These are phyloP conservation scores for Ailuropoda melanoleuca DNA, from an alignment of 2,113 vertebrate species.

Conservation along the genomic window DNA sequence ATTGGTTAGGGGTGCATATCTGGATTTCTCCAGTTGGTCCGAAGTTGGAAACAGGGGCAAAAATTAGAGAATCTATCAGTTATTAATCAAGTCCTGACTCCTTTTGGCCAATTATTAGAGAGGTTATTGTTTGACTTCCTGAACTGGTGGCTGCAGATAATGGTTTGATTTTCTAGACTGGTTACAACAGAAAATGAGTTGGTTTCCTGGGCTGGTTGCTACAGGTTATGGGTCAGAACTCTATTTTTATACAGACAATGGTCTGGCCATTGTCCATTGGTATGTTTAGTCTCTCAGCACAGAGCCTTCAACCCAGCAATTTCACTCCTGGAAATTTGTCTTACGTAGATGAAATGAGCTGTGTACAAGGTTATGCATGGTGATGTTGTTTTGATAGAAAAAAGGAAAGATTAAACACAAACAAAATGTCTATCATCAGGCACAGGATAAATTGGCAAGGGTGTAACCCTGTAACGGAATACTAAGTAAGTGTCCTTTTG, in stretches of 20 bases:
- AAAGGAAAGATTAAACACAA: background rate
- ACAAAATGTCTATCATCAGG: background rate
- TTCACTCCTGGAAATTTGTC: background rate
- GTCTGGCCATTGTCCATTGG: background rate
- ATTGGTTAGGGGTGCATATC: background rate
- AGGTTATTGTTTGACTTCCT: background rate
- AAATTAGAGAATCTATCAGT: background rate
- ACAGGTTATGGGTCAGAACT: background rate
- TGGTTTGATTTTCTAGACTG: background rate
- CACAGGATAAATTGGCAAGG: background rate
- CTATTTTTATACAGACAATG: background rate
- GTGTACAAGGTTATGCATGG: too few species aligned
- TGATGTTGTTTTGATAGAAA: background rate
- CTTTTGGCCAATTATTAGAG: background rate
- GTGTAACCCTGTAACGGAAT: fast-evolving
- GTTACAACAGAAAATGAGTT: too few species aligned
- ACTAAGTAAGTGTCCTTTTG: fast-evolving
- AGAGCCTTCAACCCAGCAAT: background rate
- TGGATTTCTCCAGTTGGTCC: background rate
- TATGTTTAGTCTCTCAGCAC: background rate
- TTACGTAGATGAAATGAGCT: background rate
- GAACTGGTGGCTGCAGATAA: background rate
- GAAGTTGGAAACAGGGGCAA: background rate
- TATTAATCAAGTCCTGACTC: background rate
- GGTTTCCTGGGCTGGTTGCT: background rate